phyloP scores from a whole-genome alignment of 2,888 invertebrate genomes.

The Perithous albicinctus region DNA sequence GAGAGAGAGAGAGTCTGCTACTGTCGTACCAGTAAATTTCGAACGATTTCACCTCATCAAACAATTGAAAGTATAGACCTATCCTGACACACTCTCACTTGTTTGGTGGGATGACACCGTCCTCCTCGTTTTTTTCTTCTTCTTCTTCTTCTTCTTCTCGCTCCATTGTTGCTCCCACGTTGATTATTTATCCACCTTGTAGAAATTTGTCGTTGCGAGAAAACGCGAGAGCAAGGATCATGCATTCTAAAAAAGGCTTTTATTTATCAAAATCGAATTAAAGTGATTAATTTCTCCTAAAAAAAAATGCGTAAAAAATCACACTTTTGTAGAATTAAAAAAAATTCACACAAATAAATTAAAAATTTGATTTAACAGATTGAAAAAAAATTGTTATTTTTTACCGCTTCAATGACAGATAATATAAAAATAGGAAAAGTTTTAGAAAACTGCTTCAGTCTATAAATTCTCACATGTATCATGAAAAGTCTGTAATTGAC shows the following conservation, averaged over 20 bases:
- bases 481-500: no score
- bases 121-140: conserved; percentile 70
- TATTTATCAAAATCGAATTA: background rate
- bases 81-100: conserved; percentile 85
- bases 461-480: no score
- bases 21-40: conserved; percentile 61
- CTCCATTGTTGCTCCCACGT: conserved; percentile 38
- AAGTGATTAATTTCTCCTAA: no score
- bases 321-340: no score
- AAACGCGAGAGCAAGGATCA: conserved; percentile 26
- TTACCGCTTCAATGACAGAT: no score
- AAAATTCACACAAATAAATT: no score
- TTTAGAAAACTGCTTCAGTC: no score
- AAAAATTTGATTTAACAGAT: no score
- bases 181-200: conserved; percentile 2
- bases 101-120: conserved; percentile 85
- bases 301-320: no score
- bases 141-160: conserved; percentile 44
- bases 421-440: no score
- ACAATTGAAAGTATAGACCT: conserved; percentile 85
- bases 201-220: conserved; percentile 10
- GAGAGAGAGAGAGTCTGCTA: no score
- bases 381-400: no score
- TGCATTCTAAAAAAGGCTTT: conserved; percentile 19
- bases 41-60: conserved; percentile 85